phyloP scores from a whole-genome alignment of 2,113 vertebrate species.

The Pantherophis guttatus region DNA sequence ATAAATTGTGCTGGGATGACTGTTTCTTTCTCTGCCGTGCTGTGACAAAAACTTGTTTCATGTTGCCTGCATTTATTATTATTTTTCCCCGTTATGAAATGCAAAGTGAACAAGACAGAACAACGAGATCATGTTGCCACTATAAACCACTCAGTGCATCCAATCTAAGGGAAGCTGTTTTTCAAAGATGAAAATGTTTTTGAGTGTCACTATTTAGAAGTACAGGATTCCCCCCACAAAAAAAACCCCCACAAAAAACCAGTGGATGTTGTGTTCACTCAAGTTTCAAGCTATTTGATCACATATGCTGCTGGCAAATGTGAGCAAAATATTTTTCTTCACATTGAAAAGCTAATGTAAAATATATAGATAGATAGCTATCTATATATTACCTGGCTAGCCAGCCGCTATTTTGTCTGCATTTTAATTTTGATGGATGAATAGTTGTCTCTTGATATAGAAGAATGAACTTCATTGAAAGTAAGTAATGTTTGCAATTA shows the following conservation, averaged over 20 bases:
- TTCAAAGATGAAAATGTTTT: constrained; percentile 34
- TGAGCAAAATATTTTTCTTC: constrained; percentile 2
- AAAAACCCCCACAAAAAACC: background rate
- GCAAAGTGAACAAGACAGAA: constrained; percentile 55
- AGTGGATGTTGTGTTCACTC: constrained; percentile 8
- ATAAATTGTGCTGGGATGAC: constrained; percentile 53
- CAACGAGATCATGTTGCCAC: constrained; percentile 39
- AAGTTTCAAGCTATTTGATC: background rate
- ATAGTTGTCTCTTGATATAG: background rate
- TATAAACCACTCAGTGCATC: constrained; percentile 35
- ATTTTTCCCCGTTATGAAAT: constrained; percentile 45
- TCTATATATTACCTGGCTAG: background rate
- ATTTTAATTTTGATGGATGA: constrained; percentile 9
- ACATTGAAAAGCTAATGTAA: constrained; percentile 7
- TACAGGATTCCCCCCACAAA: background rate
- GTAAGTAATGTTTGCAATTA: background rate
- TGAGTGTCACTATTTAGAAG: constrained; percentile 30
- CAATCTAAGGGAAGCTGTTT: constrained; percentile 26
- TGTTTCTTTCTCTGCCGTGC: constrained; percentile 35
- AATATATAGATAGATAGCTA: background rate
- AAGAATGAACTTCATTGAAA: constrained; percentile 18
- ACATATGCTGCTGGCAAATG: constrained; percentile 13
- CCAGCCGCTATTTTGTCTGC: constrained; percentile 9
- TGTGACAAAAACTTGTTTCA: constrained; percentile 51
- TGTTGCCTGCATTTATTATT: constrained; percentile 39